phyloP scores from a whole-genome alignment of 2,113 vertebrate genomes.

The Strigops habroptila region DNA sequence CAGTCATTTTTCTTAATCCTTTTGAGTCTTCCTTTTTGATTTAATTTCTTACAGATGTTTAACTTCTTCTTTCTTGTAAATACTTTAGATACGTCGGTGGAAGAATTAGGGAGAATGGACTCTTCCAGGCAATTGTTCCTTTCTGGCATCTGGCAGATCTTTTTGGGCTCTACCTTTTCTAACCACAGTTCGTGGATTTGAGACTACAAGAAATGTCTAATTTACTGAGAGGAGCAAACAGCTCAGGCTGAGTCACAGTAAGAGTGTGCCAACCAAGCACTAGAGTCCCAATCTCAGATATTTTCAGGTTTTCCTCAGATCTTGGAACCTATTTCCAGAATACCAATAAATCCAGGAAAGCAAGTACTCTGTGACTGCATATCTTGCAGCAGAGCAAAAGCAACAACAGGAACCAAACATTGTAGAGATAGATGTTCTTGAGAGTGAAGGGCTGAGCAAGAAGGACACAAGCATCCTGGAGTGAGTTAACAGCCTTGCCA shows the following conservation, averaged over 20 bases:
- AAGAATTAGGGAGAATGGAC: neutral
- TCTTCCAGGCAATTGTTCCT: neutral
- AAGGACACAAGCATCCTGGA: neutral
- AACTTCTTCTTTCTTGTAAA: neutral
- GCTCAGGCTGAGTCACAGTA: neutral
- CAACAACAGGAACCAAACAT: neutral
- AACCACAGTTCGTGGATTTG: neutral
- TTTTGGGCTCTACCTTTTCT: neutral
- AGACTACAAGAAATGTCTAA: neutral
- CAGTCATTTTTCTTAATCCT: neutral
- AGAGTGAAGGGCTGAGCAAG: neutral
- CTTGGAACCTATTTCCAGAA: neutral
- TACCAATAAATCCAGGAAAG: neutral
- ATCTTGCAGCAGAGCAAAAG: neutral
- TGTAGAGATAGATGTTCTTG: neutral
- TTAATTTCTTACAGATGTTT: neutral
- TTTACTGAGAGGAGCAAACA: neutral
- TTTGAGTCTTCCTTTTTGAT: neutral
- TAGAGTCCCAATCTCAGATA: neutral
- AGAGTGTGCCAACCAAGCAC: neutral
- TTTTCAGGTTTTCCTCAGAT: neutral
- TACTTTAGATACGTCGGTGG: neutral
- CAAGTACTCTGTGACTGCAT: rapidly evolving
- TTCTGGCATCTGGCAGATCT: neutral
- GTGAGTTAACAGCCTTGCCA: neutral